Evolutionary conservation across 2,888 invertebrate species (phyloP).

Genomic region (Darwinula stevensoni): DNA sequence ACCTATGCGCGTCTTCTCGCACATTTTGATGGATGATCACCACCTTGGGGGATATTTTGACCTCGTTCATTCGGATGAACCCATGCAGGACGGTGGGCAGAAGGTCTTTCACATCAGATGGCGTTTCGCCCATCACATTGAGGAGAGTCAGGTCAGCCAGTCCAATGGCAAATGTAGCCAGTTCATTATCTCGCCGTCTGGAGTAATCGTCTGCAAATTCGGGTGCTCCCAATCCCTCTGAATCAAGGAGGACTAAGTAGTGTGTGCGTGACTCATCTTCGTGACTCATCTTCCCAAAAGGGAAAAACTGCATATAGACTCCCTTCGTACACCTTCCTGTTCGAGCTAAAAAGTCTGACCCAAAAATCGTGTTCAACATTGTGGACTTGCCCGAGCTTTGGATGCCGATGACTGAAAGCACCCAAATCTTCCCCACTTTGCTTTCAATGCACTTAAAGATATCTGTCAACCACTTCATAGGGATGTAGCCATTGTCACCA

Average conservation of each 20-base stretch:
- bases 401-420: no score
- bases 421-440: no score
- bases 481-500: no score
- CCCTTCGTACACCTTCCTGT: no score
- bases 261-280: no score
- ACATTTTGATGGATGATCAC: background rate
- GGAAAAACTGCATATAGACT: no score
- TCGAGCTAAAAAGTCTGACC: no score
- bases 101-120: background rate
- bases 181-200: background rate
- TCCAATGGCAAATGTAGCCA: background rate
- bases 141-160: background rate
- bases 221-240: background rate
- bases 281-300: no score
- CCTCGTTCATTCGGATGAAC: slow-evolving; percentile 1
- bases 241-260: background rate
- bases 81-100: background rate
- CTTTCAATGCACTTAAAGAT: no score
- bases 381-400: no score
- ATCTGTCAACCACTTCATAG: no score
- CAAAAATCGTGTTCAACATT: no score
- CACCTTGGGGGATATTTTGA: background rate
- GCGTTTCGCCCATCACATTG: background rate
- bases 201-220: background rate
- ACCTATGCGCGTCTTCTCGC: background rate